Evolutionary conservation across 2,888 invertebrate species (phyloP).

Genomic region (Watsonalla cultraria): DNA sequence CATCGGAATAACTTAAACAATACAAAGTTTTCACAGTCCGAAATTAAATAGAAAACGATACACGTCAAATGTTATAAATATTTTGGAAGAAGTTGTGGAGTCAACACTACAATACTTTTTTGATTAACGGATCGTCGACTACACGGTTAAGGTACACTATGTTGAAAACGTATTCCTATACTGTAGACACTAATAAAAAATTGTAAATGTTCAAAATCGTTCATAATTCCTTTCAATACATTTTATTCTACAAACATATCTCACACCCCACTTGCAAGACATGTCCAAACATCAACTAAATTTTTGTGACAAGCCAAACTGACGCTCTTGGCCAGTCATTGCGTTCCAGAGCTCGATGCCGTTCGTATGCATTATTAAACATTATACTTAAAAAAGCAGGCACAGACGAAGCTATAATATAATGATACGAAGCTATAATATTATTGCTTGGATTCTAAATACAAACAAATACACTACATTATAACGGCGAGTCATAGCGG

Average conservation of each 20-base stretch:
- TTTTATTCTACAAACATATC: conserved; percentile 1
- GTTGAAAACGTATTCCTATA: neutral
- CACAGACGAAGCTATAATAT: too few relatives aligned
- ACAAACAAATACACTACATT: too few relatives aligned
- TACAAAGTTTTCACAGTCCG: conserved; percentile 3
- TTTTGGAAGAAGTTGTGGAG: conserved; percentile 58
- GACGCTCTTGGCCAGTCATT: neutral
- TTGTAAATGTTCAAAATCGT: neutral
- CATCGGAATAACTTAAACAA: conserved; percentile 12
- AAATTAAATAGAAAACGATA: conserved; percentile 29
- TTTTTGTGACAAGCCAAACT: neutral
- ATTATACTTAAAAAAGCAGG: too few relatives aligned
- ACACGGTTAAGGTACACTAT: neutral
- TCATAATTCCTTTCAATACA: neutral
- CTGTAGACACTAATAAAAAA: neutral
- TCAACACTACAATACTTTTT: conserved; percentile 32
- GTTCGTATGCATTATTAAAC: too few relatives aligned
- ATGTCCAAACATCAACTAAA: conserved; percentile 1
- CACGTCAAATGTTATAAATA: conserved; percentile 41
- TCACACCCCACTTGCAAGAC: conserved; percentile 1
- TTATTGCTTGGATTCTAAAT: too few relatives aligned
- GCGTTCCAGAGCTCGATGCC: neutral
- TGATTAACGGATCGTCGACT: conserved; percentile 11
- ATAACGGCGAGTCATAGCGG: too few relatives aligned
- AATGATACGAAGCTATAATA: too few relatives aligned